phyloP scores from a whole-genome alignment of 2,113 vertebrate species.

The Saguinus imperator region DNA sequence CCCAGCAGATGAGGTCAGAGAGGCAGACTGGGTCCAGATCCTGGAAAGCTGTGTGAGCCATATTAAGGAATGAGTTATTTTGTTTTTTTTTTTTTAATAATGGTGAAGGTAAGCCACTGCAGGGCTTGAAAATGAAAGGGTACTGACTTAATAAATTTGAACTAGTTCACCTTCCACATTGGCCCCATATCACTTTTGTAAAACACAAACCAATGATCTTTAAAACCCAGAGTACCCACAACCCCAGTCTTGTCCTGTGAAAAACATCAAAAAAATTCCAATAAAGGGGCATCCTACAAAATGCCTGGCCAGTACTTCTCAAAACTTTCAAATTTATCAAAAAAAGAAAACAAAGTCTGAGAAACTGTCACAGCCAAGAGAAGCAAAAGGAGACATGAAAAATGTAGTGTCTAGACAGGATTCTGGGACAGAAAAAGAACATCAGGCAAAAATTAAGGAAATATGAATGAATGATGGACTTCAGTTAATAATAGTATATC shows the following conservation, averaged over 20 bases:
- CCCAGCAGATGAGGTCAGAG: neutral
- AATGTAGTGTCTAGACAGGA: neutral
- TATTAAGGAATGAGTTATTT: neutral
- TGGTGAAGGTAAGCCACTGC: neutral
- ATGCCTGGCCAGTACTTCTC: neutral
- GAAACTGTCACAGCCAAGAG: neutral
- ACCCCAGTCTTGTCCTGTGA: neutral
- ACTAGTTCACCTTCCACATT: neutral
- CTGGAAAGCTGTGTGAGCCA: neutral
- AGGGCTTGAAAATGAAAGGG: neutral
- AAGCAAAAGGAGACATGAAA: neutral
- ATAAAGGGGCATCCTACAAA: neutral
- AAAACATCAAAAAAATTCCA: neutral
- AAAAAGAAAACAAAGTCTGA: neutral
- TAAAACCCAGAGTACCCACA: neutral
- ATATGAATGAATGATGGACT: neutral
- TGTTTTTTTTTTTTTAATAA: neutral
- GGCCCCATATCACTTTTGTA: neutral
- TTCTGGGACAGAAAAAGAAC: neutral
- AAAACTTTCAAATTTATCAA: neutral
- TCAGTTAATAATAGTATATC: neutral
- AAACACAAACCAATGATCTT: neutral
- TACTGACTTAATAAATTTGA: neutral
- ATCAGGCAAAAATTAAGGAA: neutral
- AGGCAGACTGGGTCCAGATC: neutral